phyloP scores from a whole-genome alignment of 1,140 invertebrate species.

The Asobara japonica region DNA sequence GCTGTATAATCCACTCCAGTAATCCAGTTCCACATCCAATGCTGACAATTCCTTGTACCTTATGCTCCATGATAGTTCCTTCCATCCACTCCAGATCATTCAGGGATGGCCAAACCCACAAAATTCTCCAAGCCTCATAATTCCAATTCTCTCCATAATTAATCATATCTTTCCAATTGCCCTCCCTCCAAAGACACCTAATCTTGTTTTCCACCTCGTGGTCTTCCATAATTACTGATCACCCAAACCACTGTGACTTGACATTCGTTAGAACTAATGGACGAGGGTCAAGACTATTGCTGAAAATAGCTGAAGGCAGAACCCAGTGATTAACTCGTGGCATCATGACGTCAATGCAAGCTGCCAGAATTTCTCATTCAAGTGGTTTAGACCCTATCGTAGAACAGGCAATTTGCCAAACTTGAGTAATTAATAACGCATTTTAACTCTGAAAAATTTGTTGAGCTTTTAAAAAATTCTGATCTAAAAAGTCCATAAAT shows the following conservation, averaged over 20 bases:
- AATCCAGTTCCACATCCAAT: slow-evolving; percentile 71
- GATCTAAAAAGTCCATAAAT: too few species aligned
- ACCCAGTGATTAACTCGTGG: background rate
- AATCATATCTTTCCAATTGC: slow-evolving; percentile 51
- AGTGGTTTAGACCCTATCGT: background rate
- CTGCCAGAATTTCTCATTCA: slow-evolving; percentile 11
- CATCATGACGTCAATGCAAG: slow-evolving; percentile 12
- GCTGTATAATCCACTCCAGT: slow-evolving; percentile 68
- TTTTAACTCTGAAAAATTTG: too few species aligned
- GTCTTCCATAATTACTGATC: slow-evolving; percentile 23
- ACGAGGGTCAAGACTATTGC: slow-evolving; percentile 14
- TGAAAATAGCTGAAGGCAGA: slow-evolving; percentile 19
- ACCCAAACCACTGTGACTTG: background rate
- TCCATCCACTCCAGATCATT: slow-evolving; percentile 64
- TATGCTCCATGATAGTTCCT: slow-evolving; percentile 45
- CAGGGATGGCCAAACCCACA: slow-evolving; percentile 71
- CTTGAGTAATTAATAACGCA: background rate
- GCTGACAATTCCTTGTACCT: slow-evolving; percentile 61
- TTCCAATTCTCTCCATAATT: slow-evolving; percentile 40
- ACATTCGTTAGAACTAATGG: background rate
- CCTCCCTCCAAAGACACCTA: slow-evolving; percentile 39
- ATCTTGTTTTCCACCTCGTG: slow-evolving; percentile 47
- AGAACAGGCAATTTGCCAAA: background rate
- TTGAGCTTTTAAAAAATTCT: too few species aligned
- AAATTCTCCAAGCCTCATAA: slow-evolving; percentile 57